Evolutionary conservation across 2,888 invertebrate species (phyloP).

Genomic region (Aplocera efformata): DNA sequence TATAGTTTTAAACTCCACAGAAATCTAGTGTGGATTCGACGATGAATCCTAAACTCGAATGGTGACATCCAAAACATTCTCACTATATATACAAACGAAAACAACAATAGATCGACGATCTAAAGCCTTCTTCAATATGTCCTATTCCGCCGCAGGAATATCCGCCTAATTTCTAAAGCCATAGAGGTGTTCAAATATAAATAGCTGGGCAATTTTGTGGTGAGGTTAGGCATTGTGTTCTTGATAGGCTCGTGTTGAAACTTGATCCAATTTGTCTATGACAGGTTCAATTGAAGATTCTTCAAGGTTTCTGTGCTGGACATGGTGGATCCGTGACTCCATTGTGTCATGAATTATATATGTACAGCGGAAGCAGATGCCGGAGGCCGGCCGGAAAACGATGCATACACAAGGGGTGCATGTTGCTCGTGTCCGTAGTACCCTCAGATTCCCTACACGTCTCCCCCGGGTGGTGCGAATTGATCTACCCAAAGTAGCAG

Average conservation of each 20-base stretch:
- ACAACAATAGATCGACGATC: slow-evolving; percentile 13
- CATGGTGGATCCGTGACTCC: not conserved
- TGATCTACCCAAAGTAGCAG: too few relatives aligned
- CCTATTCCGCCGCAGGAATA: not conserved
- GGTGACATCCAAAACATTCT: slow-evolving; percentile 9
- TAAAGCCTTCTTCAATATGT: not conserved
- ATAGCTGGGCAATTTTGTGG: slow-evolving; percentile 14
- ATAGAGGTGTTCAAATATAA: slow-evolving; percentile 1
- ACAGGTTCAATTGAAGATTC: slow-evolving; percentile 13
- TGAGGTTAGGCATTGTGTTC: slow-evolving; percentile 17
- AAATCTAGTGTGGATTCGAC: slow-evolving; percentile 4
- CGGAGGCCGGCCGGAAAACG: too few relatives aligned
- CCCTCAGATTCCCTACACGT: too few relatives aligned
- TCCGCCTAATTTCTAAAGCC: not conserved
- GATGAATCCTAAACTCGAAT: slow-evolving; percentile 15
- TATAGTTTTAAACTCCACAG: too few relatives aligned
- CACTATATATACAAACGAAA: slow-evolving; percentile 24
- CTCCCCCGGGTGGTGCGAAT: too few relatives aligned
- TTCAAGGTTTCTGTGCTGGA: slow-evolving; percentile 14
- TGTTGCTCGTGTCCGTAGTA: too few relatives aligned
- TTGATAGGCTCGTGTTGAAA: slow-evolving; percentile 29
- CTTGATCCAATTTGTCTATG: slow-evolving; percentile 20
- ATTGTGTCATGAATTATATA: too few relatives aligned
- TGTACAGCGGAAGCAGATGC: too few relatives aligned
- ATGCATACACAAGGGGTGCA: too few relatives aligned